Conservation (phyloP, 2,888 invertebrate species). For the Diarsia dahlii region DNA sequence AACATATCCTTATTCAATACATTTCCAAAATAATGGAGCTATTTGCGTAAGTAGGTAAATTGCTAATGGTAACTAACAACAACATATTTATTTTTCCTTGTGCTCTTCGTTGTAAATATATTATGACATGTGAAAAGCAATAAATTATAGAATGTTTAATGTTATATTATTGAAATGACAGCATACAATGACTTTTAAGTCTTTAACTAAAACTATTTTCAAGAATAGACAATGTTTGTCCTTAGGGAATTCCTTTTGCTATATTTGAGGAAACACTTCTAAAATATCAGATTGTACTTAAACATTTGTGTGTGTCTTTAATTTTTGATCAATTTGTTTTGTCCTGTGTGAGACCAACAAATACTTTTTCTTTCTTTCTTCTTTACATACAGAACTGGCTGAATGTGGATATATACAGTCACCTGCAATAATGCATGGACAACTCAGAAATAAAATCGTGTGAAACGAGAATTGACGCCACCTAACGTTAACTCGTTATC, state of each 20-base stretch:
- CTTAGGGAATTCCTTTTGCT: not conserved
- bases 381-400: no score
- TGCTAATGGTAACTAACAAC: slow-evolving; percentile 10
- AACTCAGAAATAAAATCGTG: no score
- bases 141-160: not conserved
- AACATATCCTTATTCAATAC: not conserved
- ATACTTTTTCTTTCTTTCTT: no score
- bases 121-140: slow-evolving; percentile 13
- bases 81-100: slow-evolving; percentile 25
- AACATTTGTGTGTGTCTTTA: no score
- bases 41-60: not conserved
- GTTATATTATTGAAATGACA: no score
- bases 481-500: no score
- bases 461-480: no score
- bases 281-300: no score
- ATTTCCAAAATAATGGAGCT: not conserved
- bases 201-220: not conserved
- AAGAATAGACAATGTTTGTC: not conserved
- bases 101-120: not conserved
- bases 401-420: no score
- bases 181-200: not conserved
- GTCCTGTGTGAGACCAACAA: no score
- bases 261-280: not conserved
- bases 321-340: no score
- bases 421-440: no score